phyloP scores from a whole-genome alignment of 2,797 vertebrate species.

The Ceryle rudis region DNA sequence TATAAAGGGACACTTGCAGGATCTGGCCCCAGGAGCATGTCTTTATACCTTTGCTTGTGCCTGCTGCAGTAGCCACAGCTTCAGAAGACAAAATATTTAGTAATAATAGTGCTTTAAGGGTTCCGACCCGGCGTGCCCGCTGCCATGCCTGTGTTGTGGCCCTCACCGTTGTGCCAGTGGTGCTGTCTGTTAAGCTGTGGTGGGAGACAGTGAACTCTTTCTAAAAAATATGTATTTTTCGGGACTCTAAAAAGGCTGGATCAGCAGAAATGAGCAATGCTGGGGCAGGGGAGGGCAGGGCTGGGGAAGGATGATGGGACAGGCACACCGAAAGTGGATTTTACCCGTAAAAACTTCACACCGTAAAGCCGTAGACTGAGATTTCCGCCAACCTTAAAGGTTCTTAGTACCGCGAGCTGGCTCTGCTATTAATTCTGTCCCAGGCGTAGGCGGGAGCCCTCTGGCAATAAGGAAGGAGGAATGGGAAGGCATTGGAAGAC shows the following conservation, averaged over 20 bases:
- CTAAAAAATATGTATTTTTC: neutral
- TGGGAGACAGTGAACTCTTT: neutral
- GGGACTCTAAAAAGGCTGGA: neutral
- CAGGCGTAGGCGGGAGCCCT: neutral
- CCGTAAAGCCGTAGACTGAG: neutral
- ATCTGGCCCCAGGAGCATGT: neutral
- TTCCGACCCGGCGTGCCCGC: neutral
- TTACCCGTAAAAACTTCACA: neutral
- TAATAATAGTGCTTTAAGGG: neutral
- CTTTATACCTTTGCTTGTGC: neutral
- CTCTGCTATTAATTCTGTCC: neutral
- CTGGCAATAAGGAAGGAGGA: neutral
- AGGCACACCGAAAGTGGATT: neutral
- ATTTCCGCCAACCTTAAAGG: neutral
- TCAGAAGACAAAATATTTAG: neutral
- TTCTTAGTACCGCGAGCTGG: neutral
- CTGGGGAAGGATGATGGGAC: neutral
- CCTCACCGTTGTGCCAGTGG: accelerated
- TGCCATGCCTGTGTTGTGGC: neutral
- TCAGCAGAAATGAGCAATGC: neutral
- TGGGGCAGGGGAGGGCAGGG: neutral
- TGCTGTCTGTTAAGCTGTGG: neutral
- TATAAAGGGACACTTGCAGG: neutral
- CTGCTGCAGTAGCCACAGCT: neutral
- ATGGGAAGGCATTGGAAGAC: neutral